These are phyloP conservation scores for Hydropsyche betteni DNA, from an alignment of 2,888 invertebrate species.

Conservation along the genomic window DNA sequence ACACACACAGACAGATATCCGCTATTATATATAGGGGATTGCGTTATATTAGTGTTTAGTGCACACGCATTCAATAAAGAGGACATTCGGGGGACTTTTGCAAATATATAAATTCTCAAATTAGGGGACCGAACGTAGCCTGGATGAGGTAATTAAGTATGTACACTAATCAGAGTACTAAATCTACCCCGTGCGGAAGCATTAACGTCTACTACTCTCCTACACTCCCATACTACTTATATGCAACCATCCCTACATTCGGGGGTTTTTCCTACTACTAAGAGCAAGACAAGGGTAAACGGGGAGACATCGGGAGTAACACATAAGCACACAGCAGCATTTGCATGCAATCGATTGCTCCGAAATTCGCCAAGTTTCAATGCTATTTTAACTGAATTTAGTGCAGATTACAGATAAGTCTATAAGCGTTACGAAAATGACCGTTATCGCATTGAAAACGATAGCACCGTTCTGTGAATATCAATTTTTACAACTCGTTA, in stretches of 20 bases:
- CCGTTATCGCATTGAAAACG: too few species aligned
- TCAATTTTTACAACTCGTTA: too few species aligned
- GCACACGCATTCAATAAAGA: constrained; percentile 25
- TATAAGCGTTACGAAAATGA: too few species aligned
- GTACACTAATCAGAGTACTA: constrained; percentile 51
- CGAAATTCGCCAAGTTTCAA: too few species aligned
- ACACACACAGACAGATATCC: too few species aligned
- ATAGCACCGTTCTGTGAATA: too few species aligned
- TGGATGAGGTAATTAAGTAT: constrained; percentile 51
- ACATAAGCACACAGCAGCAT: constrained; percentile 3
- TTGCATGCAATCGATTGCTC: constrained; percentile 37
- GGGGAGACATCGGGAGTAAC: constrained; percentile 31
- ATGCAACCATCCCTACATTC: constrained; percentile 42
- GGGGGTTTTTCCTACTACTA: constrained; percentile 43
- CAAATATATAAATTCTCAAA: constrained; percentile 39
- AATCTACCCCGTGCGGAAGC: constrained; percentile 52
- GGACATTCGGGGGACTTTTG: constrained; percentile 21
- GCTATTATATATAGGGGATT: too few species aligned
- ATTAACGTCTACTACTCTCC: constrained; percentile 46
- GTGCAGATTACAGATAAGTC: too few species aligned
- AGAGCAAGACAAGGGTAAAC: constrained; percentile 38
- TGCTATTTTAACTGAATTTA: too few species aligned
- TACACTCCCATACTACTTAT: constrained; percentile 47
- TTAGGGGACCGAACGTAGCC: constrained; percentile 38
- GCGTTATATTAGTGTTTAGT: constrained; percentile 20